phyloP scores from a whole-genome alignment of 2,113 vertebrate genomes.

The Periophthalmodon schlosseri region DNA sequence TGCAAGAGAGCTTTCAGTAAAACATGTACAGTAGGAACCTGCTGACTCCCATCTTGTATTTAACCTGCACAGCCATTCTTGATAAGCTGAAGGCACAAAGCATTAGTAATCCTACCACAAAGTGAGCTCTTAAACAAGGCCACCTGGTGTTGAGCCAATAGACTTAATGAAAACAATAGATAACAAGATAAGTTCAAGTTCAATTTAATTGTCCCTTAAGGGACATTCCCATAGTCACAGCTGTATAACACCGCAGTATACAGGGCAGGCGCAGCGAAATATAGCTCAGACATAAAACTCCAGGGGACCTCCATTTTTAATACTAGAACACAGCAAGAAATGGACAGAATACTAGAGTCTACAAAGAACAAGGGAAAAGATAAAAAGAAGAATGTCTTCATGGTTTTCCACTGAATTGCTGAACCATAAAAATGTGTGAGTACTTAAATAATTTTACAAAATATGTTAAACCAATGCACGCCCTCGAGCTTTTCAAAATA shows the following conservation, averaged over 20 bases:
- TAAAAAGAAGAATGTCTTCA: neutral
- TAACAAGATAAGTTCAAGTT: constrained; percentile 36
- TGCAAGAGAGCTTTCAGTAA: neutral
- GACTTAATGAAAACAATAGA: constrained; percentile 29
- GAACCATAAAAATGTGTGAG: neutral
- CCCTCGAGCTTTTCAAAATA: neutral
- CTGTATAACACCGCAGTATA: neutral
- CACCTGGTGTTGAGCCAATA: constrained; percentile 19
- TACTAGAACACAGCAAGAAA: neutral
- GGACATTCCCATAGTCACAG: constrained; percentile 16
- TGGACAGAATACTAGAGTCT: neutral
- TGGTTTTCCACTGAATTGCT: neutral
- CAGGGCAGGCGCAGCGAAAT: neutral
- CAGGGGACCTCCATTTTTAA: constrained; percentile 1
- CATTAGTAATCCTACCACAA: constrained; percentile 1
- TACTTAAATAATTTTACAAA: neutral
- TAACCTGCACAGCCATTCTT: neutral
- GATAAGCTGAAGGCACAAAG: neutral
- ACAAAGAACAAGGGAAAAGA: neutral
- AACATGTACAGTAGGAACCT: neutral
- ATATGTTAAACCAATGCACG: neutral
- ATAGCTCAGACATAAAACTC: neutral
- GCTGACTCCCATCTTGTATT: neutral
- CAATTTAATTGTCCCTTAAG: constrained; percentile 25
- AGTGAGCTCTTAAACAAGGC: constrained; percentile 13